Base-by-base conservation (phyloP, 1,140 invertebrate genomes). In the Sarcophaga bullata region DNA sequence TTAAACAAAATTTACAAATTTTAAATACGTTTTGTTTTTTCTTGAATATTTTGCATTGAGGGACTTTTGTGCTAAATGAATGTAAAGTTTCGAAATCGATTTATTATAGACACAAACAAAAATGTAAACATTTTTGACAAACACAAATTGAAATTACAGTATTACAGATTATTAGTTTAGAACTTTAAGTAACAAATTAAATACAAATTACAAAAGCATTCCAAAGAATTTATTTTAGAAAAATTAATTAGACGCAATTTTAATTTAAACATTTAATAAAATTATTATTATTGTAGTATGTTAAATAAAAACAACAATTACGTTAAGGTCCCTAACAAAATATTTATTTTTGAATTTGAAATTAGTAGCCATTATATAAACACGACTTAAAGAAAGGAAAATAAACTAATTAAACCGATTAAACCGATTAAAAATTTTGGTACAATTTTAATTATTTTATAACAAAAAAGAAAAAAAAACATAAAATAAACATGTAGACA, bases 161-260 rank as follows among this genome's bases (percentile, higher is more conserved):
- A 68, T 68, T 68, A 68, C 25, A 37, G 25, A 2, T 8, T 9
- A 68, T 9, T 8, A 25, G 17, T 68, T 68, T 68, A 68, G 62
- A n/a, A 68, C 17, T 5, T 68, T 68, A 68, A 68, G 62, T 68
- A 17, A 25, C 15, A 68, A 68, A 68, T n/a, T 4, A 7, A 58
- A 58, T 7, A 58, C 15, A 58, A 58, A n/a, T n/a, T 58, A 58
- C 10, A 4, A 25, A 68, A 68, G 10, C 62, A 68, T 68, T 68
- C 62, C 62, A 68, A 68, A 68, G 62, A 68, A 68, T 68, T 58
- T 68, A 8, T 68, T 68, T 19, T 68, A 68, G n/a, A 19, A 25
- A 68, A 68, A 68, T 52, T 52, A 68, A 9, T 8, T 68, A 68
- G n/a, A 19, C 6, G 19, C n/a, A 68, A 68, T 68, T 68, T 68